Conservation (phyloP, 2,888 invertebrate species). For the Myathropa florea region DNA sequence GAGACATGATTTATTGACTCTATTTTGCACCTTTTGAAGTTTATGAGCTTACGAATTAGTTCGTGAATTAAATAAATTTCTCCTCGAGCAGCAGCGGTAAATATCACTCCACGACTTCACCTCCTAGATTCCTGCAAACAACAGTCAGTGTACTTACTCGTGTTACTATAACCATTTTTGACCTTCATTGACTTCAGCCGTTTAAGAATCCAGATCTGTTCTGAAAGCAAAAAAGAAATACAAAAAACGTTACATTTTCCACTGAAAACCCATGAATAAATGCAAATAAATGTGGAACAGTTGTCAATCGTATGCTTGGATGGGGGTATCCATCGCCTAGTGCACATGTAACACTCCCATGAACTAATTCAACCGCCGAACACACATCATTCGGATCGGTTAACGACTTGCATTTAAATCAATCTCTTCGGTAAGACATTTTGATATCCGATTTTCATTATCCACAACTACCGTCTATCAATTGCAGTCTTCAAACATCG, state of each 20-base stretch:
- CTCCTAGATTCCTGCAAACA: background rate
- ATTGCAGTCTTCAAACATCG: conserved; percentile 38
- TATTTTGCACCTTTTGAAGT: too few relatives aligned
- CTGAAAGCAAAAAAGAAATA: conserved; percentile 47
- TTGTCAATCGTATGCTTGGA: background rate
- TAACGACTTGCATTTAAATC: conserved; percentile 58
- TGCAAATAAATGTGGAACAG: background rate
- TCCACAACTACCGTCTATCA: conserved; percentile 23
- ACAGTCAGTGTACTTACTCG: conserved; percentile 83
- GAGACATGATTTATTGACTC: too few relatives aligned
- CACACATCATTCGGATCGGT: conserved; percentile 46
- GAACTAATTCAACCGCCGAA: conserved; percentile 25
- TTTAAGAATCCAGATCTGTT: conserved; percentile 51
- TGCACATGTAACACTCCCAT: conserved; percentile 31
- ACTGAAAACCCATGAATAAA: background rate
- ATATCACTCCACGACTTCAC: too few relatives aligned
- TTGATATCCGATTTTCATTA: conserved; percentile 28
- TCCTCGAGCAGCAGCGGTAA: too few relatives aligned
- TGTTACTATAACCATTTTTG: conserved; percentile 90
- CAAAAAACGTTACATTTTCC: background rate
- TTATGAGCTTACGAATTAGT: too few relatives aligned
- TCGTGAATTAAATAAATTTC: too few relatives aligned
- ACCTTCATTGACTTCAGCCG: conserved; percentile 80
- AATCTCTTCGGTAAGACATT: conserved; percentile 34
- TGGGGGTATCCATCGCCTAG: background rate